phyloP scores from a whole-genome alignment of 2,113 vertebrate species.

The Oenanthe melanoleuca region DNA sequence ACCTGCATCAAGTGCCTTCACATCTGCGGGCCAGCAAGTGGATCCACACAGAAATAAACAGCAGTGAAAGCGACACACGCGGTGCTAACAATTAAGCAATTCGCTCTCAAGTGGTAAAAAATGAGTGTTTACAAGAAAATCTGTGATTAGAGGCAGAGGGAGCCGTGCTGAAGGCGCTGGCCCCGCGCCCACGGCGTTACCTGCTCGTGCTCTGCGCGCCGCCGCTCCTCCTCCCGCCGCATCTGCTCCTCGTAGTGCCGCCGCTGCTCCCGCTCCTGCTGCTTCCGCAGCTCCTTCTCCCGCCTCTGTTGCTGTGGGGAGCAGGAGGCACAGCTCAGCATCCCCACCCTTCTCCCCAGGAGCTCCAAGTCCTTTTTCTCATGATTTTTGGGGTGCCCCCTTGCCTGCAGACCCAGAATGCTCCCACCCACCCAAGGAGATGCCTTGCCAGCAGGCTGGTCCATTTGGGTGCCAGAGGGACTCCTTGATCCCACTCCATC shows the following conservation, averaged over 20 bases:
- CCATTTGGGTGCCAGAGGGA: rapidly evolving
- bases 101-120: constrained; percentile 11
- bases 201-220: constrained; percentile 94
- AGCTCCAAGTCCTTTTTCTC: neutral
- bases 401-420: rapidly evolving
- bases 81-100: neutral
- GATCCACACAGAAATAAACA: neutral
- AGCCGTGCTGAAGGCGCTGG: neutral
- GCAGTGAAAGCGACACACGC: constrained; percentile 11
- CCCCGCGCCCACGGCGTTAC: constrained; percentile 12
- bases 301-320: constrained; percentile 88
- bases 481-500: neutral
- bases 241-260: constrained; percentile 94
- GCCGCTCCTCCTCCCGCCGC: constrained; percentile 92
- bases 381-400: rapidly evolving
- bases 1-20: neutral
- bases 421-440: neutral
- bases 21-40: neutral
- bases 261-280: constrained; percentile 97
- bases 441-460: neutral
- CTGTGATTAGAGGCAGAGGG: neutral
- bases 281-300: constrained; percentile 94
- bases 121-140: neutral
- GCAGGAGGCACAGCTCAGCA: neutral
- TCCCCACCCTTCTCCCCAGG: rapidly evolving